Conservation (phyloP, 2,113 vertebrate genomes). For the Tiliqua scincoides region DNA sequence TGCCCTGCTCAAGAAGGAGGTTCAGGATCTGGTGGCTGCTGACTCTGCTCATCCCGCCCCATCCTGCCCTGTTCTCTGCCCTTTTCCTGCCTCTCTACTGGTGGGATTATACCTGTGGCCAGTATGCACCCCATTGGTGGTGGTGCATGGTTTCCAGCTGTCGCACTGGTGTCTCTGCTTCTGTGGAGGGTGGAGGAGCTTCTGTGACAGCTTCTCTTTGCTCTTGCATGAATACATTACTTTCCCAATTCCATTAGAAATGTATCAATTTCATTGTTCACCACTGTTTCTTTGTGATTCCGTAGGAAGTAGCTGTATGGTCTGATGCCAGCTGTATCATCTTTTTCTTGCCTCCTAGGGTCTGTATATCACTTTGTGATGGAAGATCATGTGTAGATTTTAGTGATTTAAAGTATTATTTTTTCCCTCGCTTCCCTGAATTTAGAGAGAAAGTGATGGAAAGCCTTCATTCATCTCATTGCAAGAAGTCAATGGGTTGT, state of each 20-base stretch:
- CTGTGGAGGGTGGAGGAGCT: too few species aligned
- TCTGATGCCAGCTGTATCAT: background rate
- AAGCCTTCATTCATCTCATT: background rate
- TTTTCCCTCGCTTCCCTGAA: background rate
- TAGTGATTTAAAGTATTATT: background rate
- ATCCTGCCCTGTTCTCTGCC: too few species aligned
- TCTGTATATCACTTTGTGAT: background rate
- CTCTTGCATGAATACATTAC: too few species aligned
- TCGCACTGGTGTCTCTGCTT: too few species aligned
- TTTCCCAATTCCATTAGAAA: background rate
- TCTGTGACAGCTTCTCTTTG: too few species aligned
- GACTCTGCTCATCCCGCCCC: too few species aligned
- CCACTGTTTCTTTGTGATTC: background rate
- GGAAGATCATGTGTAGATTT: background rate
- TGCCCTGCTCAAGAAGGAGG: too few species aligned
- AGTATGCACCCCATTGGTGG: too few species aligned
- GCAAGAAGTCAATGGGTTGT: background rate
- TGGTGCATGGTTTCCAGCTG: too few species aligned
- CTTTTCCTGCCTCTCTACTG: too few species aligned
- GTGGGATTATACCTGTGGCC: too few species aligned
- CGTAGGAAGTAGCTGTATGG: background rate
- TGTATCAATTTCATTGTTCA: background rate
- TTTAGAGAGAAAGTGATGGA: background rate
- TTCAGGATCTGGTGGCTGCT: too few species aligned
- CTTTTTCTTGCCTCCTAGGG: background rate